Percentiles rank a stretch among this genome's conserved stretches.
phyloP scores from a whole-genome alignment of 2,888 invertebrate species.

The Venusia cambrica region DNA sequence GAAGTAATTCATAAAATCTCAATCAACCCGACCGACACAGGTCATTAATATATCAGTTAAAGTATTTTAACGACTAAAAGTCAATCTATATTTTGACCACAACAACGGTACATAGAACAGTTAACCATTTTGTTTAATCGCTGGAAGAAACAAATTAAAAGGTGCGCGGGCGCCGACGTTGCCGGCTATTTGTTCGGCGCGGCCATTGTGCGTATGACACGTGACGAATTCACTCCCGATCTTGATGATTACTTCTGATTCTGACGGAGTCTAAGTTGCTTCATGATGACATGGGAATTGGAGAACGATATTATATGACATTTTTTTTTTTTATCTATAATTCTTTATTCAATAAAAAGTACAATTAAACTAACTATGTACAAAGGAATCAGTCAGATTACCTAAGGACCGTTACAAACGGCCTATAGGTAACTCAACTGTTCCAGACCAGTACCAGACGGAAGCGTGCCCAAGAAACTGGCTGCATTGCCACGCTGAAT shows the following conservation, averaged over 20 bases:
- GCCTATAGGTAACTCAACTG: too few relatives aligned
- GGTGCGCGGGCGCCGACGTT: slow-evolving; percentile 25
- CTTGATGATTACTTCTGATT: slow-evolving; percentile 20
- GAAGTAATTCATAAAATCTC: slow-evolving; percentile 5
- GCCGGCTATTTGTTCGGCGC: slow-evolving; percentile 26
- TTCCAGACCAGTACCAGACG: too few relatives aligned
- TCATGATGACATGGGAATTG: too few relatives aligned
- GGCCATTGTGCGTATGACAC: slow-evolving; percentile 28
- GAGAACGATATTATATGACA: too few relatives aligned
- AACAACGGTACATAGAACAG: slow-evolving; percentile 29
- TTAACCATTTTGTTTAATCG: slow-evolving; percentile 33
- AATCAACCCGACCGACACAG: background rate
- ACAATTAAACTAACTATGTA: too few relatives aligned
- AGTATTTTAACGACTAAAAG: slow-evolving; percentile 16
- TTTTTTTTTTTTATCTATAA: too few relatives aligned
- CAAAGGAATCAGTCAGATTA: too few relatives aligned
- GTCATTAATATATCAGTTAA: slow-evolving; percentile 9
- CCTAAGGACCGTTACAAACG: too few relatives aligned
- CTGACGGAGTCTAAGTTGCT: slow-evolving; percentile 7
- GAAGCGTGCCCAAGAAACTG: too few relatives aligned
- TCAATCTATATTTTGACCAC: slow-evolving; percentile 20
- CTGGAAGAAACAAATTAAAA: slow-evolving; percentile 28
- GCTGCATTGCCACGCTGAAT: too few relatives aligned
- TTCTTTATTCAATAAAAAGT: too few relatives aligned
- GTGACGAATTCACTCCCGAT: slow-evolving; percentile 24